These are phyloP conservation scores for Beroe forskalii DNA, from an alignment of 37 sponge, comb jelly and placozoan species.

Conservation along the genomic window DNA sequence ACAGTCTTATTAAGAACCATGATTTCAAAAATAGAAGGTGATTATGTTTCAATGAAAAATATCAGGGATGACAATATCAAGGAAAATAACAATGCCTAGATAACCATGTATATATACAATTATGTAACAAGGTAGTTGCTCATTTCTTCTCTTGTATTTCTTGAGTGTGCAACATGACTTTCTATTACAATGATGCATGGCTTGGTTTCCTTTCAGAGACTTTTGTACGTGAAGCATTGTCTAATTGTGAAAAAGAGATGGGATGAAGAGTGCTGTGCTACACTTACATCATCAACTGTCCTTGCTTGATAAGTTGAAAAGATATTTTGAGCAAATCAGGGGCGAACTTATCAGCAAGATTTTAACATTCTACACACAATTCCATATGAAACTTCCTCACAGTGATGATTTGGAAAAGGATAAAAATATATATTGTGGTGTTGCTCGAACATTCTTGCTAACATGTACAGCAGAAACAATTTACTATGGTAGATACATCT, in stretches of 20 bases:
- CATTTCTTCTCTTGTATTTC: not conserved
- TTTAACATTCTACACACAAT: not conserved
- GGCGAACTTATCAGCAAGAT: not conserved
- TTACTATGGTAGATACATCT: not conserved
- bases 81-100: too few relatives aligned
- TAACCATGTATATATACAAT: not conserved
- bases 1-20: not conserved
- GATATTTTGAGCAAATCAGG: not conserved
- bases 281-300: conserved; percentile 20
- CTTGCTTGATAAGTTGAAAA: not conserved
- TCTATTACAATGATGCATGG: not conserved
- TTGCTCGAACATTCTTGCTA: not conserved
- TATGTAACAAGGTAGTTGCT: not conserved
- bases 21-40: not conserved
- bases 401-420: not conserved
- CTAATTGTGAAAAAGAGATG: not conserved
- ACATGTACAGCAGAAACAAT: not conserved
- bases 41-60: not conserved
- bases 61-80: not conserved
- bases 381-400: not conserved
- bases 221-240: not conserved
- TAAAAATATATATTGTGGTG: not conserved
- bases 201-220: not conserved
- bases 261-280: not conserved
- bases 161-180: not conserved